Evolutionary conservation across 2,113 vertebrate species (phyloP).

Genomic region (Python bivittatus): DNA sequence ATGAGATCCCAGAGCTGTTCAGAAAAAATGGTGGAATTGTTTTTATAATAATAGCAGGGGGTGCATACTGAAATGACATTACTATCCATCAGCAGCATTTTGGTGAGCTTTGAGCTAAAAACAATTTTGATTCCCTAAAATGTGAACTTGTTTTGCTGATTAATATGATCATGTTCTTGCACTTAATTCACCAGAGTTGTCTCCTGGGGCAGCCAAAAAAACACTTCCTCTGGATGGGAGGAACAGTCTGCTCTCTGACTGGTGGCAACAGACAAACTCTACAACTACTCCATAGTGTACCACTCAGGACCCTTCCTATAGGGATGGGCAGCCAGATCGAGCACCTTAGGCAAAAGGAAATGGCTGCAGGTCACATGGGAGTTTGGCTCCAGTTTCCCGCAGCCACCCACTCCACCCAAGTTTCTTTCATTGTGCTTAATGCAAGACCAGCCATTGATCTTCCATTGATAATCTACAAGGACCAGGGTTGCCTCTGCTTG

Average conservation of each 20-base stretch:
- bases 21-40: slow-evolving; percentile 9
- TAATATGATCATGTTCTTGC: slow-evolving; percentile 19
- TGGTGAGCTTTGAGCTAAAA: slow-evolving; percentile 37
- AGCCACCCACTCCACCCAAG: background rate
- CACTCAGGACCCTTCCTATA: background rate
- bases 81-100: slow-evolving; percentile 26
- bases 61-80: slow-evolving; percentile 4
- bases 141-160: background rate
- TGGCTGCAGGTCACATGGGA: background rate
- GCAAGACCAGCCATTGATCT: background rate
- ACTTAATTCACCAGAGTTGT: slow-evolving; percentile 26
- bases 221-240: background rate
- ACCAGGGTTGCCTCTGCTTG: background rate
- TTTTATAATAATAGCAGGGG: slow-evolving; percentile 25
- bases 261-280: background rate
- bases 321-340: background rate
- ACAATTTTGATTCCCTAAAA: slow-evolving; percentile 27
- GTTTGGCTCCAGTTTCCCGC: background rate
- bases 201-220: background rate
- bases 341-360: background rate
- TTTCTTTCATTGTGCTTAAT: background rate
- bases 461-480: slow-evolving; percentile 26
- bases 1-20: background rate
- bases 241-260: background rate
- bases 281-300: background rate